Evolutionary conservation across 2,888 invertebrate species (phyloP), one percentile per base, ranked within the genome.

Genomic region (Leptinotarsa haldemani): DNA sequence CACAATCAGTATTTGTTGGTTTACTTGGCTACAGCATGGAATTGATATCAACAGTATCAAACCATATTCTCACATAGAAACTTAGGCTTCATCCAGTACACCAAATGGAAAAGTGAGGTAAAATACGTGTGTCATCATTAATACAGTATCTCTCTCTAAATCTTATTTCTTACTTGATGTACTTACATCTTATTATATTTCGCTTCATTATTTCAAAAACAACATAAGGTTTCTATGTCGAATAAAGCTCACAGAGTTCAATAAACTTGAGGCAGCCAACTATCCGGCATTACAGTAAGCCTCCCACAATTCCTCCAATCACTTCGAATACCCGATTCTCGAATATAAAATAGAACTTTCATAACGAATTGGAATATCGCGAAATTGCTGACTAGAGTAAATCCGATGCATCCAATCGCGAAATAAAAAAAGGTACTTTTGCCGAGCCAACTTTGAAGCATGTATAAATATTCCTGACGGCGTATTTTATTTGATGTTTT

Each of bases 401-500:
- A 66, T 66, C 50, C 22, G 48, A 66, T 66, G 66, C 66, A 66
- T 22, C 52, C 25, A 66, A 30, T 61, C 30, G 40, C 16, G 16
- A 56, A 46, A 56, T 30, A 56, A 68, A 68, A 68, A 68, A 66
- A 68, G 18, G 56, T 22, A 16, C 68, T 69, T 69, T 67, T 58
- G 67, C 47, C 61, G 68, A 71, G 47, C 68, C 65, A 65, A 74
- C 73, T 71, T 56, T 65, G 64, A 75, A 75, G 66, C 63, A 22
- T 64, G 65, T 65, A 75, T 72, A 77, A 74, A 77, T 77, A 74
- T 77, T 73, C 74, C 75, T 58, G 74, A 71, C 69, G 69, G 65
- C 70, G 70, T 69, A 71, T 77, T 74, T 77, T 72, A 71, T 78
- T 78, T 74, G 78, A 78, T 74, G 78, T 77, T 78, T 78, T 77